A percentile compares a stretch with the other conserved stretches of the same genome.
Conservation (phyloP, 1,140 invertebrate genomes). For the Zaprionus camerounensis region DNA sequence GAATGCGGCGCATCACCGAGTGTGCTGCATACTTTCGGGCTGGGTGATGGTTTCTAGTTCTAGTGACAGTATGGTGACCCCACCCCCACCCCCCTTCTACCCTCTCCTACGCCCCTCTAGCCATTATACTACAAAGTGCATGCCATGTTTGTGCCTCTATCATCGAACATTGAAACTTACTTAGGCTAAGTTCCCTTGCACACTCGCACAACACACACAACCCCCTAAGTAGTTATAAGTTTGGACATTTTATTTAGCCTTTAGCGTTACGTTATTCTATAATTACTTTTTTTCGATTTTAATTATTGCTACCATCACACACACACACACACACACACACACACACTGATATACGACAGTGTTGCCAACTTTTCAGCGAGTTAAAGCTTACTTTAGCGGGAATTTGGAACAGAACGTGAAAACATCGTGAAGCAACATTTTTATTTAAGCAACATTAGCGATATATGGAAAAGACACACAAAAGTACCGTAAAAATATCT, state of each 20-base stretch:
- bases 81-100: background rate
- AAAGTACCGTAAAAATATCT: no score
- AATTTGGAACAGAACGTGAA: no score
- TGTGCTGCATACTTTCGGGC: constrained; percentile 25
- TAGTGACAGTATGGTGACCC: background rate
- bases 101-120: background rate
- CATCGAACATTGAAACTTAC: constrained; percentile 71
- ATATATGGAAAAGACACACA: no score
- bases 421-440: no score
- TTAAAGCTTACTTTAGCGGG: no score
- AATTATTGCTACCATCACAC: constrained; percentile 34
- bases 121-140: constrained; percentile 57
- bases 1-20: background rate
- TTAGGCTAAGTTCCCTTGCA: constrained; percentile 46
- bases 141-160: constrained; percentile 53
- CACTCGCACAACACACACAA: constrained; percentile 10
- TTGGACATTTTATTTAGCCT: constrained; percentile 55
- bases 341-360: constrained; percentile 4
- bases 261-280: constrained; percentile 50
- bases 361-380: background rate
- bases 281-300: constrained; percentile 52
- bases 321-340: constrained; percentile 3
- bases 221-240: constrained; percentile 31
- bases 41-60: constrained; percentile 10
- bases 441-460: no score